These are phyloP conservation scores for Hipparchia semele DNA, from an alignment of 2,888 invertebrate species.

Conservation along the genomic window DNA sequence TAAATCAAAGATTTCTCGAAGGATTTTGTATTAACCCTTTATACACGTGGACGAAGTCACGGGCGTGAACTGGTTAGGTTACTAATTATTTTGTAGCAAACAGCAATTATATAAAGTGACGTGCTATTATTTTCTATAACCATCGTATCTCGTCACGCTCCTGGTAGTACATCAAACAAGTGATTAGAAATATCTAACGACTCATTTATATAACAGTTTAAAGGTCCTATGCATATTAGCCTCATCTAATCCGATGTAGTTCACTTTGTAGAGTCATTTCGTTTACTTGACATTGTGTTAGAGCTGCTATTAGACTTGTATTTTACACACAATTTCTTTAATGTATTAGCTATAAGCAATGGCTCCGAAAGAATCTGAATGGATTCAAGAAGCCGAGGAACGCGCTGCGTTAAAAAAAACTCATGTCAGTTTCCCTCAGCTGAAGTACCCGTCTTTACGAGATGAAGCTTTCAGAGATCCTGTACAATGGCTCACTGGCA, in stretches of 20 bases:
- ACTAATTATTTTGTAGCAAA: no score
- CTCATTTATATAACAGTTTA: conserved; percentile 9
- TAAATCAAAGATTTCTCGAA: no score
- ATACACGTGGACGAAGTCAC: no score
- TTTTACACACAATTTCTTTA: not conserved
- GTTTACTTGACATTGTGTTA: not conserved
- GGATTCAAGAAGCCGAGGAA: conserved; percentile 56
- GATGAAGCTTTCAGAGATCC: conserved; percentile 71
- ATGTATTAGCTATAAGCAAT: conserved; percentile 44
- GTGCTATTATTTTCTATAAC: conserved; percentile 7
- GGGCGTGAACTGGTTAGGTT: not conserved
- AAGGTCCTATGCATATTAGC: conserved; percentile 17
- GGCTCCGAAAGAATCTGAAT: conserved; percentile 57
- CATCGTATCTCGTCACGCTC: not conserved
- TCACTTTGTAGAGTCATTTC: conserved; percentile 10
- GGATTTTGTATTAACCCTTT: no score
- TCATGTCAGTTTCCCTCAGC: conserved; percentile 79
- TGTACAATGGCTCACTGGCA: conserved; percentile 85
- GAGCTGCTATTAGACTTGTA: not conserved
- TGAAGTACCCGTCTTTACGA: conserved; percentile 77
- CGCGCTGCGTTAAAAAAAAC: conserved; percentile 64
- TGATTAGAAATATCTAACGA: conserved; percentile 10
- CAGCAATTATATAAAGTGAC: not conserved
- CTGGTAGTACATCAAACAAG: not conserved
- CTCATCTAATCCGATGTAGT: not conserved